Base-by-base conservation (phyloP, 2,797 vertebrate species). In the Ispidina lecontei region DNA sequence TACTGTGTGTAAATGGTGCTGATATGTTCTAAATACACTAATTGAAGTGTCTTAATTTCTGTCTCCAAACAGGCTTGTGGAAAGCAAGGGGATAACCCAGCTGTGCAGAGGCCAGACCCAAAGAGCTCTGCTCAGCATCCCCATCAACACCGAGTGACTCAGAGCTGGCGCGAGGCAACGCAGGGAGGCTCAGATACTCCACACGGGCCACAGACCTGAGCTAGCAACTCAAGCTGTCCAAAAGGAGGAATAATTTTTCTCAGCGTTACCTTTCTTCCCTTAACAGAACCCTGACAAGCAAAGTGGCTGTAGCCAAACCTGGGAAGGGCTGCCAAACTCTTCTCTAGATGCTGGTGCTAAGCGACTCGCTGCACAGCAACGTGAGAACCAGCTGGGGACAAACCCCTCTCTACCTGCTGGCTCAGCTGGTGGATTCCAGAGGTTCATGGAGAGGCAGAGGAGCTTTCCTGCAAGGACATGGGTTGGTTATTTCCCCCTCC, bases 31-130 rank as follows among this genome's bases (percentile, higher is more conserved):
- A 88, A 87, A 86, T 71, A 90, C 26, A 76, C 56, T 37, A 70
- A 91, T 46, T 12, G n/a, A 74, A 74, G 33, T 41, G 43, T 28
- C 56, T 71, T 74, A 65, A 88, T 88, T 91, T 91, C 63, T 82
- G 21, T 73, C 84, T 95, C 86, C 84, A 94, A 76, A 81, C 44
- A 93, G 79, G 29, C 58, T 69, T 41, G n/a, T 59, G 86, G 44
- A 65, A 69, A 44, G 19, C 28, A 29, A 21, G 22, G 12, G 44
- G 9, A 58, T 21, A 77, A 20, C 12, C 31, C 33, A 59, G 16
- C 69, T 89, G 55, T 84, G 33, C 54, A 16, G 1, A 10, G 13
- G n/a, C n/a, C 58, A 8, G 1, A 37, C 33, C 39, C 33, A 73
- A 67, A 46, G 35, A 12, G 51, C 44, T 11, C 3, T 13, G 18